These are phyloP conservation scores for Leptinotarsa defecta DNA, from an alignment of 1,140 invertebrate genomes.

Conservation along the genomic window DNA sequence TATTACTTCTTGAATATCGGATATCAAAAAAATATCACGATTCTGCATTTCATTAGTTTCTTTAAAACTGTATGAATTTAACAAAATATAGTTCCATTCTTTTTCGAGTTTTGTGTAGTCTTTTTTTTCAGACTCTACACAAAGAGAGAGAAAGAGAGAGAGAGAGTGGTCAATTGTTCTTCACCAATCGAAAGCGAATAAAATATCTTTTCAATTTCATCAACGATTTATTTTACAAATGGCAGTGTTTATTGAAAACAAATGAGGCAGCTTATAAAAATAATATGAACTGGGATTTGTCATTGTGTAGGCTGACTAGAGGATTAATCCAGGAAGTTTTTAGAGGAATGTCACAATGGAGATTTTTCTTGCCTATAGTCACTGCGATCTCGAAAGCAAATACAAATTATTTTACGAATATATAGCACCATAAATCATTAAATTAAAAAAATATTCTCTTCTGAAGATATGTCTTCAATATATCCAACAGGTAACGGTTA, in stretches of 20 bases:
- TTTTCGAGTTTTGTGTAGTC: no score
- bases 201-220: not conserved
- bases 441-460: conserved; percentile 49
- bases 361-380: not conserved
- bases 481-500: not conserved
- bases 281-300: conserved; percentile 6
- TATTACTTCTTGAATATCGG: no score
- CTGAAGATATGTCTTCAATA: conserved; percentile 28
- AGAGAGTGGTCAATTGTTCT: no score
- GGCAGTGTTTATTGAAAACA: conserved; percentile 46
- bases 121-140: no score
- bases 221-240: conserved; percentile 37
- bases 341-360: conserved; percentile 24
- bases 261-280: not conserved
- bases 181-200: not conserved
- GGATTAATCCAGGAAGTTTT: conserved; percentile 19
- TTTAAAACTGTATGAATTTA: no score
- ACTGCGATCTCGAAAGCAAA: conserved; percentile 22
- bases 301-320: conserved; percentile 15
- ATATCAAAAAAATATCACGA: no score
- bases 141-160: no score
- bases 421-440: conserved; percentile 48
- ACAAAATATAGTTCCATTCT: no score
- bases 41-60: no score
- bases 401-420: conserved; percentile 30